Evolutionary conservation across 2,888 invertebrate genomes (phyloP).

Genomic region (Pycnomerus fuliginosus): DNA sequence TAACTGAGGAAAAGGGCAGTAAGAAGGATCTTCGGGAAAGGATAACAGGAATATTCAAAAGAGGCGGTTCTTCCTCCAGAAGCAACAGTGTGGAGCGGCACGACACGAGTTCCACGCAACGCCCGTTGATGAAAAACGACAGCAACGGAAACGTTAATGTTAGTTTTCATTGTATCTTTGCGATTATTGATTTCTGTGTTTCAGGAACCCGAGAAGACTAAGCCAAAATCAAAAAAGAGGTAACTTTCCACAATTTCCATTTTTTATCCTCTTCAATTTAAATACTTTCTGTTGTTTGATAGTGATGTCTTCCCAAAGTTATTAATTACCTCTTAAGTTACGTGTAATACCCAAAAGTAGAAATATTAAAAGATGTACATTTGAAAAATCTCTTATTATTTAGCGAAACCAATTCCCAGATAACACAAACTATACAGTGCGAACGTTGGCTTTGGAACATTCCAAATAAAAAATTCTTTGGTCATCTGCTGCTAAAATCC

Average conservation of each 20-base stretch:
- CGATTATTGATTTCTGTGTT: too few relatives aligned
- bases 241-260: slow-evolving; percentile 28
- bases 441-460: too few relatives aligned
- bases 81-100: slow-evolving; percentile 60
- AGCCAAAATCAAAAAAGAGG: slow-evolving; percentile 28
- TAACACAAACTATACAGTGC: too few relatives aligned
- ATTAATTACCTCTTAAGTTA: too few relatives aligned
- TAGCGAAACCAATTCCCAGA: too few relatives aligned
- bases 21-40: slow-evolving; percentile 78
- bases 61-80: slow-evolving; percentile 64
- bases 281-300: slow-evolving; percentile 22
- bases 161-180: slow-evolving; percentile 6
- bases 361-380: too few relatives aligned
- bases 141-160: slow-evolving; percentile 54
- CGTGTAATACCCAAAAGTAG: too few relatives aligned
- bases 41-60: slow-evolving; percentile 80
- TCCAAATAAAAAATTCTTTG: too few relatives aligned
- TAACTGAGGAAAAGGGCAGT: slow-evolving; percentile 65
- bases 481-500: too few relatives aligned
- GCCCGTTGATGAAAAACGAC: slow-evolving; percentile 59
- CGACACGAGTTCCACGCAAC: slow-evolving; percentile 53
- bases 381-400: too few relatives aligned
- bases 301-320: too few relatives aligned
- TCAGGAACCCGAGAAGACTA: slow-evolving; percentile 31
- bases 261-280: slow-evolving; percentile 27